phyloP scores from a whole-genome alignment of 2,888 invertebrate species.

The Hemithea aestivaria region DNA sequence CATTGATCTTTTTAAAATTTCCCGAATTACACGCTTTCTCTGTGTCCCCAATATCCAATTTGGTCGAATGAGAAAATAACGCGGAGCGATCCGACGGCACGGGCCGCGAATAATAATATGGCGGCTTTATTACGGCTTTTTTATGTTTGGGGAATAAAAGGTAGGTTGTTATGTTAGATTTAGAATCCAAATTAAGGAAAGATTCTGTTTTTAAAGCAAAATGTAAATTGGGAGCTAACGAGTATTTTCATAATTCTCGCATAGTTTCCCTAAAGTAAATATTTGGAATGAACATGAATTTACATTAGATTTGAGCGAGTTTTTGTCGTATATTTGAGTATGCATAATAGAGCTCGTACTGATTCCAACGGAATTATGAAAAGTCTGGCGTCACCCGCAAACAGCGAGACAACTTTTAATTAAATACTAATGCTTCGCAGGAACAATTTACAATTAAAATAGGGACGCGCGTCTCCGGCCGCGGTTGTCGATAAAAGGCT shows the following conservation, averaged over 20 bases:
- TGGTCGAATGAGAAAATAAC: conserved; percentile 58
- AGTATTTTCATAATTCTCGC: no score
- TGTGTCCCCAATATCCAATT: conserved; percentile 57
- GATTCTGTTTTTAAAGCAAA: conserved; percentile 1
- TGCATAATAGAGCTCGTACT: conserved; percentile 20
- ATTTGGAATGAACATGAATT: no score
- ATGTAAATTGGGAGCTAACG: no score
- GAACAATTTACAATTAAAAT: conserved; percentile 58
- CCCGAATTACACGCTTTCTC: conserved; percentile 30
- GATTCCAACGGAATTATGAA: conserved; percentile 41
- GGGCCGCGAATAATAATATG: conserved; percentile 51
- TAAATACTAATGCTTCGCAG: conserved; percentile 69
- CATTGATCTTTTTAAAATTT: conserved; percentile 72
- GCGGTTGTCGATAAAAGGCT: conserved; percentile 29
- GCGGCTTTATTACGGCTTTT: conserved; percentile 28
- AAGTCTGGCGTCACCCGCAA: conserved; percentile 48
- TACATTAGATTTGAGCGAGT: no score
- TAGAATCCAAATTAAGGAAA: conserved; percentile 8
- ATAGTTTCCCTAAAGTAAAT: no score
- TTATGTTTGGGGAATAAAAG: conserved; percentile 16
- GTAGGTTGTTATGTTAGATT: conserved; percentile 12
- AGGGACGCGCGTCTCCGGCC: conserved; percentile 35
- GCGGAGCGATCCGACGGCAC: conserved; percentile 53
- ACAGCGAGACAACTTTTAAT: conserved; percentile 67
- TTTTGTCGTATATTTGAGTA: conserved; percentile 8